Base-by-base conservation (phyloP, 2,797 vertebrate species). In the Malurus leucopterus region DNA sequence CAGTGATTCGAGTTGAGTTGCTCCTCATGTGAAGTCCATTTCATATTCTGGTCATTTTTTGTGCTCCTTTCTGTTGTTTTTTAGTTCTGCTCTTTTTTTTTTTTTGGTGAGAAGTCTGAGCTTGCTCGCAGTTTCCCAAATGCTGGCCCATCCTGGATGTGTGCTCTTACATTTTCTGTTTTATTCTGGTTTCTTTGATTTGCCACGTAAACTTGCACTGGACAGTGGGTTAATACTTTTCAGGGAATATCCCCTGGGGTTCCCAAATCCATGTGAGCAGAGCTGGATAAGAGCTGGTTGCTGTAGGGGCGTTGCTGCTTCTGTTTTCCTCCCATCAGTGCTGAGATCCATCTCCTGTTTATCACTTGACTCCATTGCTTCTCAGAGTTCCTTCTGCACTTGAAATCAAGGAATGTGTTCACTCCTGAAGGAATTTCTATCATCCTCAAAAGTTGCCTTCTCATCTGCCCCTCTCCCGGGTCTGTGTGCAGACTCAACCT, bases 1-100 rank as follows among this genome's bases (percentile, higher is more conserved):
- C 3, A 2, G 16, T 32, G 23, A 63, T 23, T 29, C 0, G 0
- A 49, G 36, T 68, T 67, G 14, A 4, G 7, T 46, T 90, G 50
- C 22, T 76, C 63, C 61, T 82, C 21, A 4, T 2, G 3, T 82
- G 38, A 62, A 63, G n/a, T 32, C 57, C n/a, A 62, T 62, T n/a
- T 36, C 36, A 10, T 65, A 13, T 43, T 61, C 64, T 75, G 32
- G 27, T 83, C 43, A 41, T 22, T 19, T 83, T 69, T 34, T 71
- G 4, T 59, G 32, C 40, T 82, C 40, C 19, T 58, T 55, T 57
- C 30, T 72, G 29, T 41, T 21, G 3, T 30, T 75, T 80, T 43
- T 43, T 21, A 22, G 22, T 51, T 70, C 43, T 53, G n/a, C 32
- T 62, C 1, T 49, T 54, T 50, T 26, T 44, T 34, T 54, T 26